These are phyloP conservation scores for Plumapathes pennacea DNA, from an alignment of 92 coral and sea anemone species.

Conservation along the genomic window DNA sequence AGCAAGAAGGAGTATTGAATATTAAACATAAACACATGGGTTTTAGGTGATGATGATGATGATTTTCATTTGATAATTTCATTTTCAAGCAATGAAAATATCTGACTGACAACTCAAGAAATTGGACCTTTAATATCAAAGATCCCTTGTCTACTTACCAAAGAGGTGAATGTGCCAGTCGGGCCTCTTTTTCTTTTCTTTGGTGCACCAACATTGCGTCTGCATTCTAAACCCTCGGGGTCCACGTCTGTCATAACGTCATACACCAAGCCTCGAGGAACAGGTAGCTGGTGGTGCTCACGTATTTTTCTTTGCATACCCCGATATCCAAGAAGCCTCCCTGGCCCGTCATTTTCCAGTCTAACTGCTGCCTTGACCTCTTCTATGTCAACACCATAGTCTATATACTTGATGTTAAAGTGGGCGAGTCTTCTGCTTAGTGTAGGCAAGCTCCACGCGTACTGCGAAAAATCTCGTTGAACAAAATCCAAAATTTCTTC, in stretches of 20 bases:
- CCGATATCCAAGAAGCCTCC: slow-evolving; percentile 53
- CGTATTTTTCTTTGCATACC: slow-evolving; percentile 31
- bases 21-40: too few relatives aligned
- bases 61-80: too few relatives aligned
- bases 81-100: too few relatives aligned
- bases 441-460: slow-evolving; percentile 12
- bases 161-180: slow-evolving; percentile 45
- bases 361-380: slow-evolving; percentile 36
- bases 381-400: slow-evolving; percentile 37
- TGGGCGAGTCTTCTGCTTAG: slow-evolving; percentile 32
- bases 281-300: slow-evolving; percentile 43
- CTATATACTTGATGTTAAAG: slow-evolving; percentile 34
- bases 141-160: slow-evolving; percentile 21
- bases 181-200: slow-evolving; percentile 35
- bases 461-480: too few relatives aligned
- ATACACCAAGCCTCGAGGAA: slow-evolving; percentile 53
- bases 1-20: too few relatives aligned
- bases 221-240: slow-evolving; percentile 41
- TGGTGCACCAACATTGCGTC: slow-evolving; percentile 36
- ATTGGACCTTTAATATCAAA: slow-evolving; percentile 1
- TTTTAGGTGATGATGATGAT: too few relatives aligned
- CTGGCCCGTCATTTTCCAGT: slow-evolving; percentile 35
- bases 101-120: too few relatives aligned
- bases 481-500: too few relatives aligned
- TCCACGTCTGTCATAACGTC: slow-evolving; percentile 45